Evolutionary conservation across 2,113 vertebrate genomes (phyloP), one percentile per base, ranked within the genome.

Genomic region (Seriola aureovittata): DNA sequence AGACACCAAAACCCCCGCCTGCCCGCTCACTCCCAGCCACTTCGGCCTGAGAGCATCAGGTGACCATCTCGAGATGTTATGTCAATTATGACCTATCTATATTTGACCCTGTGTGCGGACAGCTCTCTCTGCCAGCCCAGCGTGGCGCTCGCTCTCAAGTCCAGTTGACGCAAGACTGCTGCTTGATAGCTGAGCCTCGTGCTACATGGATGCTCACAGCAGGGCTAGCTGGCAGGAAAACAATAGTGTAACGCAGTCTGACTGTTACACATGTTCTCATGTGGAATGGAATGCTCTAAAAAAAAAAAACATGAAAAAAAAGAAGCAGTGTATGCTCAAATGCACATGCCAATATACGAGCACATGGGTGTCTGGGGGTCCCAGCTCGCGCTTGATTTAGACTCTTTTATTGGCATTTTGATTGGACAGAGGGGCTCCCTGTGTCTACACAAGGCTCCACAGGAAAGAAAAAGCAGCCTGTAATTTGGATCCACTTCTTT

Each of bases 151-250:
- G 0, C 8, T 16, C 76, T 55, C 71, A 1, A 25, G 77, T 42
- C 69, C 71, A 12, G 55, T 66, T n/a, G 65, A 64, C 23, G 57
- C 32, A 1, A 46, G 44, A 50, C 67, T 23, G 44, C 60, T 12
- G 78, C 76, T 65, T 73, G 66, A 65, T 29, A 42, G 48, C 46
- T 8, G 62, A 82, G 69, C 50, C 50, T 46, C 13, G 78, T 79
- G 84, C 69, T 68, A 67, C 87, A 75, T 82, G 78, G 75, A 83
- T 74, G 87, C 66, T 84, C 92, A 14, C 89, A 88, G 87, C 80
- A 34, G 90, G 85, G 29, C 63, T 73, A 54, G 66, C 65, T 64
- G 68, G 58, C 66, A 57, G 62, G 57, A 57, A 79, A 85, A 85
- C 81, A 83, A 73, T 40, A 48, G 69, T 57, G 60, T 60, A 84